Base-by-base conservation (phyloP, 1,140 invertebrate genomes). In the Trypoxylus dichotomus region DNA sequence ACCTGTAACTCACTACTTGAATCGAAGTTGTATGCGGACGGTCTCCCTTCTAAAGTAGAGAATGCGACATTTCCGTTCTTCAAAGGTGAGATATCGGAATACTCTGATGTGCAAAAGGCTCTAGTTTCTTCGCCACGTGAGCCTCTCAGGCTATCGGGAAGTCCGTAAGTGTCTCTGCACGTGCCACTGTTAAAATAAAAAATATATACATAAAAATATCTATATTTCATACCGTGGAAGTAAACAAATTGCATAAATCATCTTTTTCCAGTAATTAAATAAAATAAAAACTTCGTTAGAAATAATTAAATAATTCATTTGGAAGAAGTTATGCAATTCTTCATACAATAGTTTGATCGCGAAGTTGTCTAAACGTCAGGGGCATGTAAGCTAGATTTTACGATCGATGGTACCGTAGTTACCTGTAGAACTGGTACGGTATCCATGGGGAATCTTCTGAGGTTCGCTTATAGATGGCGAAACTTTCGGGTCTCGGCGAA, bases 391-490 rank as follows among this genome's bases (percentile, higher is more conserved):
- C 7, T 58, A 58, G 2, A 5, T 5, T 21, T 58, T 58, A n/a
- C n/a, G 7, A 13, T n/a, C 47, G 47, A 21, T 19, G 15, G 15
- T 6, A n/a, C 3, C 47, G 47, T 13, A 7, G 19, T 84, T 87
- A 93, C 89, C 94, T 95, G 89, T 98, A 99, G 87, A 93, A 99
- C 86, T 99, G 98, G 88, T 96, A 99, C 0, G 98, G 97, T 77
- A 94, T 91, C 98, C 98, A 99, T 2, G 91, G 88, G 1, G 91
- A 92, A 76, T 93, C 91, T 83, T 97, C 93, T 42, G 89, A 88
- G 6, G 90, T 92, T 77, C 95, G 91, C 84, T 98, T 98, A 86
- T 96, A 99, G 81, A 99, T 97, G 8, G 95, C 95, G 88, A 99
- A 99, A 86, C 96, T 98, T 84, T 99, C 97, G 0, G 98, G 98